phyloP scores from a whole-genome alignment of 2,888 invertebrate genomes.

The Brachyopa scutellaris region DNA sequence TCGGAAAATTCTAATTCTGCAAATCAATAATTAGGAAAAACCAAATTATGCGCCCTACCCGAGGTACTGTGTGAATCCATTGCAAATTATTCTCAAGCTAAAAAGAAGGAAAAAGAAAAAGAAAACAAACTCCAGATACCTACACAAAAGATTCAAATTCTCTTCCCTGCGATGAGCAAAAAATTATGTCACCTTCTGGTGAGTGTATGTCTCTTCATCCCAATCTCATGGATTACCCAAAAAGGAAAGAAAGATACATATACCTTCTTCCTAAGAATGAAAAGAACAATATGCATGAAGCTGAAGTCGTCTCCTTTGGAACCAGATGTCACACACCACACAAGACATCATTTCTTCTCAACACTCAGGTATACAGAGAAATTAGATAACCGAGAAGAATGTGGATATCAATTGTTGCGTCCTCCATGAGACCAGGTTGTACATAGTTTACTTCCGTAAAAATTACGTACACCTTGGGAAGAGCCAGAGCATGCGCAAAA shows the following conservation, averaged over 20 bases:
- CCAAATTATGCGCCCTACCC: no score
- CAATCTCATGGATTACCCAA: constrained; percentile 41
- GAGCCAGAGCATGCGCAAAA: constrained; percentile 59
- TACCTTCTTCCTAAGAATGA: neutral
- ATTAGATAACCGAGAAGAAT: constrained; percentile 14
- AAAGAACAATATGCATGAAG: constrained; percentile 5
- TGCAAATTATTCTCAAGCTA: neutral
- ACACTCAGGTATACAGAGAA: constrained; percentile 57
- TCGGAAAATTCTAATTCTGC: no score
- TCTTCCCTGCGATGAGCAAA: constrained; percentile 15
- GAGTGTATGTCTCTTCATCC: constrained; percentile 35
- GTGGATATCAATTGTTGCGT: constrained; percentile 58
- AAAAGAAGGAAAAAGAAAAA: neutral
- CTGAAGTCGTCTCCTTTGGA: neutral
- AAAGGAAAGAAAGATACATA: constrained; percentile 5
- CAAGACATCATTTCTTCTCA: constrained; percentile 21
- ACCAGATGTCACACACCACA: constrained; percentile 67
- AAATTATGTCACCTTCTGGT: constrained; percentile 61
- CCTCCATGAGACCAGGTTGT: constrained; percentile 18
- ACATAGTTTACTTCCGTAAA: constrained; percentile 71
- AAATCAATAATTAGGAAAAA: no score
- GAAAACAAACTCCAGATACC: neutral
- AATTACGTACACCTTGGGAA: constrained; percentile 33
- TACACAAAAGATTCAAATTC: constrained; percentile 41
- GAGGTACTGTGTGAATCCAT: no score